phyloP scores from a whole-genome alignment of 1,140 invertebrate species.

The Drosophila pachea region DNA sequence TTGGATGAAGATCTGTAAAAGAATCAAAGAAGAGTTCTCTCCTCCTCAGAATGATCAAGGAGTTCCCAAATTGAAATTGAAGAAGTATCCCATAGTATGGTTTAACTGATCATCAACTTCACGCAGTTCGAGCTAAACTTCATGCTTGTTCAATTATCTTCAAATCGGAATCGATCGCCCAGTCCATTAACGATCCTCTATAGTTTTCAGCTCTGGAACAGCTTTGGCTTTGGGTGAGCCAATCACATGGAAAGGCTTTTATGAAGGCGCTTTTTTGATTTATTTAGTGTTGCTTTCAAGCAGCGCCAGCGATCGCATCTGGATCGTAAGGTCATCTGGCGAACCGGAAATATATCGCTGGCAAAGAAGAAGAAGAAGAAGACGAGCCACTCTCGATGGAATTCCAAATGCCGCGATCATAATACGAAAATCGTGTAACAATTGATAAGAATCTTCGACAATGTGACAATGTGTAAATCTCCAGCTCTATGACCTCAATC shows the following conservation, averaged over 20 bases:
- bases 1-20: too few relatives aligned
- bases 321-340: slow-evolving; percentile 14
- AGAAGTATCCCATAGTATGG: too few relatives aligned
- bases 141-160: too few relatives aligned
- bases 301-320: not conserved
- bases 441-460: slow-evolving; percentile 72
- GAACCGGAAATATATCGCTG: slow-evolving; percentile 29
- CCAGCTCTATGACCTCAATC: slow-evolving; percentile 59
- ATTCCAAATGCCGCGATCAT: slow-evolving; percentile 33
- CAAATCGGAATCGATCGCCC: too few relatives aligned
- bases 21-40: too few relatives aligned
- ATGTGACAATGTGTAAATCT: slow-evolving; percentile 73
- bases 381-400: not conserved
- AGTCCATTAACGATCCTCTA: not conserved
- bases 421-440: slow-evolving; percentile 71
- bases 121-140: too few relatives aligned
- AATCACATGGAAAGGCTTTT: too few relatives aligned
- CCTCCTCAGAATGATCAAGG: too few relatives aligned
- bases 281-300: not conserved
- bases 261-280: not conserved
- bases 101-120: too few relatives aligned
- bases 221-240: not conserved
- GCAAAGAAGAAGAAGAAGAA: not conserved
- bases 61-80: too few relatives aligned
- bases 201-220: too few relatives aligned